Conservation (phyloP, 2,888 invertebrate genomes). For the Ennomos fuscantarius region DNA sequence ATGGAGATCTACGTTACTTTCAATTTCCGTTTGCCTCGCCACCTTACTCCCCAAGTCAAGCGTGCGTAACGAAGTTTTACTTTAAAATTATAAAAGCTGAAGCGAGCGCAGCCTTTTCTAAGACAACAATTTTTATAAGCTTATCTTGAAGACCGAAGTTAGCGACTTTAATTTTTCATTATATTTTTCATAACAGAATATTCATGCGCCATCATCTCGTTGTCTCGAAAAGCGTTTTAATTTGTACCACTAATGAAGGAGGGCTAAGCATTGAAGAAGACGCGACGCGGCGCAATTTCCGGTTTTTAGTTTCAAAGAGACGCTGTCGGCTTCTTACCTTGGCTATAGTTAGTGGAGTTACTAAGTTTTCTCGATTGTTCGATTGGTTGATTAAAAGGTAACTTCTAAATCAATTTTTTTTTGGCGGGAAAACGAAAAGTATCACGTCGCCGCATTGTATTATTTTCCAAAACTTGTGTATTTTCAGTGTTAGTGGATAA, state of each 20-base stretch:
- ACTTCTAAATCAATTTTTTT: neutral
- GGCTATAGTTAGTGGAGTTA: slow-evolving; percentile 41
- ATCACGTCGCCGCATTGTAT: too few species aligned
- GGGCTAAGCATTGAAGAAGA: slow-evolving; percentile 70
- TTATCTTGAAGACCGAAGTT: neutral
- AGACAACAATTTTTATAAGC: too few species aligned
- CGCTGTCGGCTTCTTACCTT: slow-evolving; percentile 58
- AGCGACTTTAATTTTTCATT: slow-evolving; percentile 5
- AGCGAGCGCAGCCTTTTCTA: too few species aligned
- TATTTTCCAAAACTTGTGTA: too few species aligned
- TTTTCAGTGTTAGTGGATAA: too few species aligned
- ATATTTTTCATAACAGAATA: slow-evolving; percentile 19
- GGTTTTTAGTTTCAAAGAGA: slow-evolving; percentile 84
- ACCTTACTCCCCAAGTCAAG: too few species aligned
- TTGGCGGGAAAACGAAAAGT: too few species aligned
- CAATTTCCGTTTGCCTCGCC: too few species aligned
- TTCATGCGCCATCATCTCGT: slow-evolving; percentile 5
- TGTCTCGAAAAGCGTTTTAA: slow-evolving; percentile 61
- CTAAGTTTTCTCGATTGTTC: slow-evolving; percentile 50
- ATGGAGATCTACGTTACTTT: too few species aligned
- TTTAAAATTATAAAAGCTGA: too few species aligned
- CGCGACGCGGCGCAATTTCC: slow-evolving; percentile 79
- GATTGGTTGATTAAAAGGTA: too few species aligned
- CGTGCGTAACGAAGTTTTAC: too few species aligned
- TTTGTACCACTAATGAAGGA: slow-evolving; percentile 77